Conservation (phyloP, 2,797 vertebrate species). For the Syndactyla subalaris region DNA sequence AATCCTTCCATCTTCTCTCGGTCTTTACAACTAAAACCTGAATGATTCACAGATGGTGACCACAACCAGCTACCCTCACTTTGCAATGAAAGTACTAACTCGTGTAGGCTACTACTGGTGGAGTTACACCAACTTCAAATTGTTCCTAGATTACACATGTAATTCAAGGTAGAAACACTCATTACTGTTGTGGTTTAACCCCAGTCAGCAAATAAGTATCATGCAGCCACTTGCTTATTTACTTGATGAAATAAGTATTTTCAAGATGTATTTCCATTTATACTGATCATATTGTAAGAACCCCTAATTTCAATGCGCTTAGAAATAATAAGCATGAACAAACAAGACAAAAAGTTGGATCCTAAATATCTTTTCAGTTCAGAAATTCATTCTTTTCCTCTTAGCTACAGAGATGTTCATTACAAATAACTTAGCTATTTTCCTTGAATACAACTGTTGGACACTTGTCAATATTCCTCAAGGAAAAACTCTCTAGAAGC, state of each 20-base stretch:
- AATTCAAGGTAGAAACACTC: not conserved
- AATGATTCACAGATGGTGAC: not conserved
- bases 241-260: not conserved
- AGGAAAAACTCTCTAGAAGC: constrained; percentile 13
- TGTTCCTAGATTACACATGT: not conserved
- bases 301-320: not conserved
- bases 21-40: not conserved
- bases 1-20: not conserved
- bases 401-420: not conserved
- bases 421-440: not conserved
- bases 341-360: not conserved
- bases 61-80: not conserved
- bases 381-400: not conserved
- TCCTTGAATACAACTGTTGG: constrained; percentile 13
- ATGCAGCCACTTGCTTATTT: not conserved
- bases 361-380: not conserved
- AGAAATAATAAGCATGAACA: not conserved
- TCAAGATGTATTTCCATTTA: not conserved
- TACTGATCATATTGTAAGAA: not conserved
- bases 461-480: not conserved
- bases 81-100: not conserved
- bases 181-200: not conserved
- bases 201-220: not conserved
- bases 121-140: not conserved
- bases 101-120: not conserved